Percentiles rank a stretch among this genome's conserved stretches.
phyloP scores from a whole-genome alignment of 2,113 vertebrate genomes.

The Takifugu bimaculatus region DNA sequence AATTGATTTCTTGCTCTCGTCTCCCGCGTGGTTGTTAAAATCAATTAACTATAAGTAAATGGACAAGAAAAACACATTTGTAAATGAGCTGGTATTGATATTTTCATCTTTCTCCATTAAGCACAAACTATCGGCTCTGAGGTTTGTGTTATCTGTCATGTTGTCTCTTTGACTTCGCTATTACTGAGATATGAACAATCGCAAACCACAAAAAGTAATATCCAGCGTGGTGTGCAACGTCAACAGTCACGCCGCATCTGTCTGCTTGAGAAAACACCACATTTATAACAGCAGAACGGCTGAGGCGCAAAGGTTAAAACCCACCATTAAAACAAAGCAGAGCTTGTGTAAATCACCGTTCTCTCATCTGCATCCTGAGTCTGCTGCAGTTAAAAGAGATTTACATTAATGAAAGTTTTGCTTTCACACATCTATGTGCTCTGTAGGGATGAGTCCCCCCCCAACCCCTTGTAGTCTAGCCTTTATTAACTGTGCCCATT shows the following conservation, averaged over 20 bases:
- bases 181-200: conserved; percentile 32
- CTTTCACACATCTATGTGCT: conserved; percentile 40
- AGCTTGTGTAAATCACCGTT: background rate
- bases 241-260: conserved; percentile 10
- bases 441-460: conserved; percentile 35
- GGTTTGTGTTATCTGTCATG: conserved; percentile 60
- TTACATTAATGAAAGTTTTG: conserved; percentile 10
- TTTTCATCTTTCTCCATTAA: conserved; percentile 70
- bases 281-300: conserved; percentile 33
- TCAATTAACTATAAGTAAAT: conserved; percentile 68
- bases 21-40: conserved; percentile 59
- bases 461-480: conserved; percentile 28
- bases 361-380: background rate
- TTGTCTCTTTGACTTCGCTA: conserved; percentile 40
- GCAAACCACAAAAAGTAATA: conserved; percentile 20
- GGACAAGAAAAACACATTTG: conserved; percentile 57
- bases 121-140: conserved; percentile 45
- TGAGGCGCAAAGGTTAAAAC: background rate
- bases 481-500: conserved; percentile 70
- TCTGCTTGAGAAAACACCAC: conserved; percentile 33
- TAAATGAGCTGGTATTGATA: conserved; percentile 67
- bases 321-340: too few relatives aligned
- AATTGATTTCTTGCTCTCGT: conserved; percentile 63
- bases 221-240: background rate
- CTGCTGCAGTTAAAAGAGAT: conserved; percentile 4